These are phyloP conservation scores for Sorex maritimensis DNA, from an alignment of 2,797 vertebrate genomes.

Conservation along the genomic window DNA sequence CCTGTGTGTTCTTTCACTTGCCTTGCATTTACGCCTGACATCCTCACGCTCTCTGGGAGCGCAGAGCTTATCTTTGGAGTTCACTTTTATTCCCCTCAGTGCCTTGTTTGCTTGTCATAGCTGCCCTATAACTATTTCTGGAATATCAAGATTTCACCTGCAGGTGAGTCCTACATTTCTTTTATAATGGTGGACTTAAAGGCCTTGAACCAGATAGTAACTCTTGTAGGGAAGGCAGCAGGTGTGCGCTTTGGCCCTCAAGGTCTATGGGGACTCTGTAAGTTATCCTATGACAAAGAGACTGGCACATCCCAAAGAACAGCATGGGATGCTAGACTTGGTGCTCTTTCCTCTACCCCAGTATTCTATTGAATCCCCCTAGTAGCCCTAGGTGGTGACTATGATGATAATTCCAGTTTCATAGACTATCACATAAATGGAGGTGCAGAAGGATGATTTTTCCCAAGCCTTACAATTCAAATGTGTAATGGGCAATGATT, in stretches of 20 bases:
- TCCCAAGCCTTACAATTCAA: not conserved
- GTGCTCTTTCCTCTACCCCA: not conserved
- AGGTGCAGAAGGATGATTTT: not conserved
- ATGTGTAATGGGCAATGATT: not conserved
- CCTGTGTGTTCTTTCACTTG: conserved; percentile 32
- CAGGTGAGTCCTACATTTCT: conserved; percentile 8
- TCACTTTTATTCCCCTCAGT: not conserved
- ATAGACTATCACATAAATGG: not conserved
- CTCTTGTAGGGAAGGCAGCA: not conserved
- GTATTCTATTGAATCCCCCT: conserved; percentile 58
- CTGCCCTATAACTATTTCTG: conserved; percentile 49
- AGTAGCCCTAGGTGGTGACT: not conserved
- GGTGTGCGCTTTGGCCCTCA: not conserved
- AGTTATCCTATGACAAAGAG: not conserved
- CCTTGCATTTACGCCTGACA: conserved; percentile 30
- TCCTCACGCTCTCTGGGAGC: conserved; percentile 35
- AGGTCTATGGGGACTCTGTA: not conserved
- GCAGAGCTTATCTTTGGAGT: not conserved
- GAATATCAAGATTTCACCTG: conserved; percentile 49
- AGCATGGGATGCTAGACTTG: not conserved
- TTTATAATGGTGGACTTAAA: not conserved
- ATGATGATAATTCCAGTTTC: conserved; percentile 9
- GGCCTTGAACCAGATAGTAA: not conserved
- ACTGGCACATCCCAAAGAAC: not conserved
- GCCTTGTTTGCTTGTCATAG: conserved; percentile 34